phyloP scores from a whole-genome alignment of 1,140 invertebrate species.

The Formica exsecta region DNA sequence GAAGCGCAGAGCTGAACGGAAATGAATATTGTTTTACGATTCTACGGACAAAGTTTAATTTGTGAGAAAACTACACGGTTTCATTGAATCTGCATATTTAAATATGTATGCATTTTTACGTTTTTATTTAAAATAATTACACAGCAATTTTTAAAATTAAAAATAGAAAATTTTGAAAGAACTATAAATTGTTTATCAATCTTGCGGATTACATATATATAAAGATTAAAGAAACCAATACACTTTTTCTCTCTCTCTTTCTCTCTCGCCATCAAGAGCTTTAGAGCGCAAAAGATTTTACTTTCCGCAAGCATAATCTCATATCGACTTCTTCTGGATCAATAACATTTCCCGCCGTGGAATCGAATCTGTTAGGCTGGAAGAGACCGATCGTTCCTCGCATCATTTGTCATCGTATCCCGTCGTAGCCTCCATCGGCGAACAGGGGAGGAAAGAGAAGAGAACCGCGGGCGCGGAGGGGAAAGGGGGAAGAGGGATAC shows the following conservation, averaged over 20 bases:
- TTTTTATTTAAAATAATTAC: not conserved
- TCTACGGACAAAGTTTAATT: not conserved
- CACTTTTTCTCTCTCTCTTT: too few relatives aligned
- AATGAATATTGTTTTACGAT: slow-evolving; percentile 4
- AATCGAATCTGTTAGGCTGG: slow-evolving; percentile 76
- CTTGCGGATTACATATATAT: not conserved
- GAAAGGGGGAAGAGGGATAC: not conserved
- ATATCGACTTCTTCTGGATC: slow-evolving; percentile 62
- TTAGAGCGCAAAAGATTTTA: not conserved
- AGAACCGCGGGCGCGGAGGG: not conserved
- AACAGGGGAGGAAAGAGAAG: not conserved
- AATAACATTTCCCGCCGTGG: slow-evolving; percentile 43
- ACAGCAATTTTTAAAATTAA: not conserved
- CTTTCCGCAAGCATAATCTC: slow-evolving; percentile 21
- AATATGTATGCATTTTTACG: not conserved
- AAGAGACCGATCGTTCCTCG: slow-evolving; percentile 76
- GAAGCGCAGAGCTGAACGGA: not conserved
- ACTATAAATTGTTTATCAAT: not conserved
- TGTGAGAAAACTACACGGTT: not conserved
- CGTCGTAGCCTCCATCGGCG: slow-evolving; percentile 69
- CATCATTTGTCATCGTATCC: slow-evolving; percentile 85
- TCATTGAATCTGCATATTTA: not conserved
- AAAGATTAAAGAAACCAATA: not conserved
- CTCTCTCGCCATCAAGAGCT: not conserved
- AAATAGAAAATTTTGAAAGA: not conserved